A percentile compares a stretch with the other conserved stretches of the same genome.
Evolutionary conservation across 2,113 vertebrate genomes (phyloP).

Genomic region (Takifugu flavidus): DNA sequence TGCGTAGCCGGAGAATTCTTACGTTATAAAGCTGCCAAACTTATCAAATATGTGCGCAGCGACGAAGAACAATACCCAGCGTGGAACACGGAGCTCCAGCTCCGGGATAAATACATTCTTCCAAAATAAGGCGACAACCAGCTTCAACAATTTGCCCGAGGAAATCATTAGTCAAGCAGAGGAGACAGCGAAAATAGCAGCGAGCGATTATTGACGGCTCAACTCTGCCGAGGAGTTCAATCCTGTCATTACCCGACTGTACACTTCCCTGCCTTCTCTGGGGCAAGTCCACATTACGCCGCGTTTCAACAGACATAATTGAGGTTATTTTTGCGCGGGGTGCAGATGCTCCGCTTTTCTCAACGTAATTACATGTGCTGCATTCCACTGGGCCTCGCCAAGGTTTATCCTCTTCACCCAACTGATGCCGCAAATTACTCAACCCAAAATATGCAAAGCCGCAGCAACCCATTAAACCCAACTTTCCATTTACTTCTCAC

Average conservation of each 20-base stretch:
- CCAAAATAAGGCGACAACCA: slow-evolving; percentile 14
- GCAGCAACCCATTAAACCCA: slow-evolving; percentile 41
- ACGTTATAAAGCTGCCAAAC: neutral
- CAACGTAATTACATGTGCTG: slow-evolving; percentile 60
- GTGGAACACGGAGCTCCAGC: neutral
- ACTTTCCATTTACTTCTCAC: slow-evolving; percentile 37
- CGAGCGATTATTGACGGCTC: slow-evolving; percentile 20
- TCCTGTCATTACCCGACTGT: slow-evolving; percentile 35
- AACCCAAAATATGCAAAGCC: slow-evolving; percentile 65
- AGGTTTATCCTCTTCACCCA: slow-evolving; percentile 64
- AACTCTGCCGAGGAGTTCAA: slow-evolving; percentile 12
- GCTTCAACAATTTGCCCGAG: slow-evolving; percentile 13
- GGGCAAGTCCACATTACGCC: slow-evolving; percentile 35
- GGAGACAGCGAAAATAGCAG: slow-evolving; percentile 34
- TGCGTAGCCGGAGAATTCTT: neutral
- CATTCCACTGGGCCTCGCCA: slow-evolving; percentile 55
- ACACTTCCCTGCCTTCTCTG: slow-evolving; percentile 27
- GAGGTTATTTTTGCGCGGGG: slow-evolving; percentile 48
- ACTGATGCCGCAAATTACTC: slow-evolving; percentile 55
- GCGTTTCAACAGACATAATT: slow-evolving; percentile 60
- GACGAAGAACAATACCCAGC: no score
- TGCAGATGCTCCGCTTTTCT: slow-evolving; percentile 58
- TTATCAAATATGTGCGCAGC: no score
- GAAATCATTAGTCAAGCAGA: slow-evolving; percentile 34
- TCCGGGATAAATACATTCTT: neutral